Conservation (phyloP, 2,113 vertebrate genomes). For the Atrichornis clamosus region DNA sequence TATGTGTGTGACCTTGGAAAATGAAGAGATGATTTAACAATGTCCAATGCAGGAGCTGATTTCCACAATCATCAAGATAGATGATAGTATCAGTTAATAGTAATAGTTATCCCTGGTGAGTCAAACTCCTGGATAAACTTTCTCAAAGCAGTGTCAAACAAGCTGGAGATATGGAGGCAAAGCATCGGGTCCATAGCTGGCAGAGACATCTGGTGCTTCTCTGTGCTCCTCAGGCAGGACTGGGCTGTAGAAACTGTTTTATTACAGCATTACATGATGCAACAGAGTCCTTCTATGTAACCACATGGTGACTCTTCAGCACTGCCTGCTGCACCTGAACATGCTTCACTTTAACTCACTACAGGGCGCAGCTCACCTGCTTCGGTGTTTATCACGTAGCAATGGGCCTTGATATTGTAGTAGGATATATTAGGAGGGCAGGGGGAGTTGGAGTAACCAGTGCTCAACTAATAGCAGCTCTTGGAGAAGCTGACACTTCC, state of each 20-base stretch:
- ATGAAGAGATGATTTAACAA: background rate
- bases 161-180: background rate
- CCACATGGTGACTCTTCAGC: background rate
- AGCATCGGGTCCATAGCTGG: background rate
- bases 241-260: background rate
- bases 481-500: background rate
- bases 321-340: background rate
- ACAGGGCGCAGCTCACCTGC: accelerated
- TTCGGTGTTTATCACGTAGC: background rate
- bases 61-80: background rate
- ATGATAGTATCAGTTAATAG: background rate
- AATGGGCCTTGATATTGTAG: background rate
- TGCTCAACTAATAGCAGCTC: background rate
- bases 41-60: background rate
- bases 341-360: accelerated
- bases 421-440: background rate
- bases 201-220: background rate
- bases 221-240: background rate
- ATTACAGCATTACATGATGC: background rate
- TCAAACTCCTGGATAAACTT: background rate
- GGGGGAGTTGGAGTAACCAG: background rate
- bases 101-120: background rate
- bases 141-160: background rate
- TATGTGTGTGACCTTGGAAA: background rate
- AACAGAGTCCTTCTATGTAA: background rate